Evolutionary conservation across 1,140 invertebrate genomes (phyloP), one percentile per base, ranked within the genome.

Genomic region (Drosophila takahashii): DNA sequence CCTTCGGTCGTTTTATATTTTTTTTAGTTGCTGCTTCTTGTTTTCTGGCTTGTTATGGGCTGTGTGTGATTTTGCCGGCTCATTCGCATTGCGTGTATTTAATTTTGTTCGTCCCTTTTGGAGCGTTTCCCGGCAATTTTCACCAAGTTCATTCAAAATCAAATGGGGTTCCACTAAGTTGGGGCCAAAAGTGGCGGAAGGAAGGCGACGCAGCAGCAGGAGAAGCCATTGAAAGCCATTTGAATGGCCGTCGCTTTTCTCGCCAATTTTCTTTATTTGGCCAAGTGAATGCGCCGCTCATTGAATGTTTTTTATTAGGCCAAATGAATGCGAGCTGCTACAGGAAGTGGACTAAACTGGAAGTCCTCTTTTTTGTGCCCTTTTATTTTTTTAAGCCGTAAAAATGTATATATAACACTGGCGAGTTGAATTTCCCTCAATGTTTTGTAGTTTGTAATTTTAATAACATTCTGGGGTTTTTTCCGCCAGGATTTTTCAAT

Each of bases 101-200:
- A 87, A 87, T 86, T 79, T 87, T 76, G 70, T 70, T 77, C 52
- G 64, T 65, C 72, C 72, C 61, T 56, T 75, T 62, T 36, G 29
- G 56, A 45, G 36, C 26, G 4, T 29, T 58, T 11, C 53, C 71
- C 54, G 61, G 67, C 84, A 89, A 87, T 81, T 87, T 89, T 87
- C 75, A 84, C 76, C 69, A 78, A 87, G 81, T 89, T 89, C 87
- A 90, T 89, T 80, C 85, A 89, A 89, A 89, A 90, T 89, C 84
- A 89, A 89, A 89, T 89, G 85, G 77, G 76, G 72, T 74, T 75
- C 71, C 61, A 52, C 62, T 47, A 32, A 18, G 39, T 16, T 66
- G 45, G 37, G 44, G 39, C 7, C 27, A 57, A 57, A 37, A 54
- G 52, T 37, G 47, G 39, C 61, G 67, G 53, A 54, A 65, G 45